phyloP scores from a whole-genome alignment of 2,797 vertebrate species.

The Melanotaenia boesemani region DNA sequence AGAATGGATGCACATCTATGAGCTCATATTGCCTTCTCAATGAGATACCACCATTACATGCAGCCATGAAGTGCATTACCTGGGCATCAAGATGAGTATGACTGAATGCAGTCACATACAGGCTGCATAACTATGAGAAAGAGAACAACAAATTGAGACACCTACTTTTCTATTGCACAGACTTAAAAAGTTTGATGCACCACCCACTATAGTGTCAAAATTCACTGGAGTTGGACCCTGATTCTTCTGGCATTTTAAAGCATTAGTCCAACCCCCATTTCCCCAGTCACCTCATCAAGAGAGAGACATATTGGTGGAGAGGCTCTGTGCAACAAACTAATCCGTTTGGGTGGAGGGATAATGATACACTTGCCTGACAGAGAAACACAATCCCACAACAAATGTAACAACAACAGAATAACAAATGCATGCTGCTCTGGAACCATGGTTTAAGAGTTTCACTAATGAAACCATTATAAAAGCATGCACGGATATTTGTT shows the following conservation, averaged over 20 bases:
- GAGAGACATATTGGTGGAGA: constrained; percentile 51
- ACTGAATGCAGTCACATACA: constrained; percentile 20
- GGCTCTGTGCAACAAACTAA: constrained; percentile 63
- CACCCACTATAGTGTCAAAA: constrained; percentile 25
- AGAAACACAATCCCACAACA: constrained; percentile 64
- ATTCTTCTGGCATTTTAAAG: constrained; percentile 60
- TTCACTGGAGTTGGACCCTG: constrained; percentile 31
- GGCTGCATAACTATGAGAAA: background rate
- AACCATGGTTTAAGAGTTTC: constrained; percentile 50
- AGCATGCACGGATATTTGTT: constrained; percentile 48
- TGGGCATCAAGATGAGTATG: constrained; percentile 10
- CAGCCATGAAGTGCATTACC: constrained; percentile 11
- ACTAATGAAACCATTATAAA: constrained; percentile 68
- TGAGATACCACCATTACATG: constrained; percentile 16
- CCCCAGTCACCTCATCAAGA: constrained; percentile 58
- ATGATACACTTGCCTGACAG: constrained; percentile 70
- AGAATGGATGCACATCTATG: constrained; percentile 22
- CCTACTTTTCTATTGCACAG: background rate
- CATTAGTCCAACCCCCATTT: constrained; percentile 47
- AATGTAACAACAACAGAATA: constrained; percentile 60
- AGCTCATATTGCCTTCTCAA: background rate
- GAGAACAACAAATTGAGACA: background rate
- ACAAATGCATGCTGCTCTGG: constrained; percentile 54
- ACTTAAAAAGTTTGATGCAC: constrained; percentile 1
- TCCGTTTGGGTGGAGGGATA: constrained; percentile 73